A percentile compares a stretch with the other conserved stretches of the same genome.
Evolutionary conservation across 2,797 vertebrate species (phyloP).

Genomic region (Aulostomus chinensis): DNA sequence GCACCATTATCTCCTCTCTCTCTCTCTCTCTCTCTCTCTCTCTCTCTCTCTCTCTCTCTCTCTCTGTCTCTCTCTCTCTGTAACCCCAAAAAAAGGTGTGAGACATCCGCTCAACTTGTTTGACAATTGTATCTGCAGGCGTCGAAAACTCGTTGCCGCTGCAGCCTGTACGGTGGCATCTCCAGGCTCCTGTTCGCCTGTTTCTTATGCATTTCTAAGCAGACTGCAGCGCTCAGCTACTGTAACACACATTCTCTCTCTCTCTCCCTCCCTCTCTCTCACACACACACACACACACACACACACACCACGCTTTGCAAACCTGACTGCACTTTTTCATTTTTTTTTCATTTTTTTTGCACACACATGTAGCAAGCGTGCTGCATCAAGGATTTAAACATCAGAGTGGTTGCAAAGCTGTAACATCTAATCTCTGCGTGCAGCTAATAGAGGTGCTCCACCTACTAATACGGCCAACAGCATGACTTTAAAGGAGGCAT

Average conservation of each 20-base stretch:
- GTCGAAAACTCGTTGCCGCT: constrained; percentile 19
- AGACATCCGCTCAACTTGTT: constrained; percentile 39
- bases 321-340: constrained; percentile 4
- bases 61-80: neutral
- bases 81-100: constrained; percentile 16
- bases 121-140: constrained; percentile 33
- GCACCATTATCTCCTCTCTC: neutral
- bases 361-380: neutral
- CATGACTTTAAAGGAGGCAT: constrained; percentile 32
- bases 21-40: too few species aligned
- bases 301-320: constrained; percentile 5
- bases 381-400: constrained; percentile 16
- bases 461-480: constrained; percentile 15
- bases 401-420: constrained; percentile 26
- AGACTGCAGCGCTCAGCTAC: constrained; percentile 28
- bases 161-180: constrained; percentile 37
- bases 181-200: constrained; percentile 16
- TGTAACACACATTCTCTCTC: neutral
- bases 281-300: neutral
- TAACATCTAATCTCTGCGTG: constrained; percentile 43
- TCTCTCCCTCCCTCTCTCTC: neutral
- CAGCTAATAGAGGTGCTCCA: constrained; percentile 43
- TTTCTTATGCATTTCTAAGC: constrained; percentile 35
- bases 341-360: neutral
- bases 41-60: too few species aligned